phyloP scores from a whole-genome alignment of 1,140 invertebrate genomes.

The Campoletis sonorensis region DNA sequence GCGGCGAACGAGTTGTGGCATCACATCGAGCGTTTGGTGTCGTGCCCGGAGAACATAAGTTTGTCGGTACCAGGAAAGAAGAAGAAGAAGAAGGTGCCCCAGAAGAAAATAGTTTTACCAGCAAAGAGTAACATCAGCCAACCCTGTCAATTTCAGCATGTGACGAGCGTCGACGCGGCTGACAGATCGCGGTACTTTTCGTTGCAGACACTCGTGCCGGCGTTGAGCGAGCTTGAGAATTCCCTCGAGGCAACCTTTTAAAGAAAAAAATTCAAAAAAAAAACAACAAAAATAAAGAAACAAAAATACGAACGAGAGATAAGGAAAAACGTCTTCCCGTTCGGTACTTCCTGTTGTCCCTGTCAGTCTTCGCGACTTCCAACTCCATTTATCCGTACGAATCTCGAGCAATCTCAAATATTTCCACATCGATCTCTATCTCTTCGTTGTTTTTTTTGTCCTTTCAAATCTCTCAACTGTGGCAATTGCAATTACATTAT shows the following conservation, averaged over 20 bases:
- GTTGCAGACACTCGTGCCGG: slow-evolving; percentile 79
- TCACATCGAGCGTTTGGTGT: slow-evolving; percentile 83
- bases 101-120: slow-evolving; percentile 79
- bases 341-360: slow-evolving; percentile 2
- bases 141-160: slow-evolving; percentile 92
- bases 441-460: background rate
- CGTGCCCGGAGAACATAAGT: slow-evolving; percentile 88
- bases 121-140: slow-evolving; percentile 90
- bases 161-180: slow-evolving; percentile 86
- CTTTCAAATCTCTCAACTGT: background rate
- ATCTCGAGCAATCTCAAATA: background rate
- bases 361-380: background rate
- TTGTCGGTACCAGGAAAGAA: slow-evolving; percentile 83
- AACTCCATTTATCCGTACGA: slow-evolving; percentile 6
- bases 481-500: too few relatives aligned
- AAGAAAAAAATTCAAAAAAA: background rate
- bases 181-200: slow-evolving; percentile 83
- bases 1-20: slow-evolving; percentile 84
- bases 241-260: slow-evolving; percentile 64
- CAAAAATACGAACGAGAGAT: background rate
- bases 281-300: background rate
- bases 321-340: background rate
- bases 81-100: slow-evolving; percentile 77
- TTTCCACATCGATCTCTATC: background rate
- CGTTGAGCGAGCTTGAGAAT: slow-evolving; percentile 64